Conservation (phyloP, 2,888 invertebrate species). For the Leucania comma region DNA sequence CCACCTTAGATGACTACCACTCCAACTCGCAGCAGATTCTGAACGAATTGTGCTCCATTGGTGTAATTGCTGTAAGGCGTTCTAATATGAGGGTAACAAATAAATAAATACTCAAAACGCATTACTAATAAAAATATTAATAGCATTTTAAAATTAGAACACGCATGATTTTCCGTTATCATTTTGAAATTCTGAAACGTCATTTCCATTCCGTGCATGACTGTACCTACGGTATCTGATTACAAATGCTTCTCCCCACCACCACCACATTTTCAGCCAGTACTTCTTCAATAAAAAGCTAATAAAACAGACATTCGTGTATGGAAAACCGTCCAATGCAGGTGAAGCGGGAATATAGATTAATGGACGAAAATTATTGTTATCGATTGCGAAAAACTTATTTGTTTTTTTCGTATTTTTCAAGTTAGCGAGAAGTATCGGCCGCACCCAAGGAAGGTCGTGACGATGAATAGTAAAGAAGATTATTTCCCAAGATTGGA, state of each 20-base stretch:
- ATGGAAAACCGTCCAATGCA: neutral
- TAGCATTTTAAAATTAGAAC: neutral
- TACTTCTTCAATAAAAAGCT: neutral
- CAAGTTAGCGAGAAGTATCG: slow-evolving; percentile 4
- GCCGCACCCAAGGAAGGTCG: neutral
- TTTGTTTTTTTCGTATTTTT: neutral
- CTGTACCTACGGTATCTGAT: slow-evolving; percentile 11
- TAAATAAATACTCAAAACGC: too few relatives aligned
- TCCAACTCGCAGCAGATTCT: too few relatives aligned
- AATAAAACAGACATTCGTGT: neutral
- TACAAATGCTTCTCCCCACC: slow-evolving; percentile 4
- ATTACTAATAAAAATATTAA: neutral
- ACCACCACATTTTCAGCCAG: slow-evolving; percentile 16
- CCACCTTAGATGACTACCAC: too few relatives aligned
- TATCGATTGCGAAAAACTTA: neutral
- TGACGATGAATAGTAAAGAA: slow-evolving; percentile 16
- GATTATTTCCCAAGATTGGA: neutral
- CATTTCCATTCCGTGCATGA: neutral
- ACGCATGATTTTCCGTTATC: neutral
- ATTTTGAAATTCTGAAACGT: neutral
- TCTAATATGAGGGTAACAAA: too few relatives aligned
- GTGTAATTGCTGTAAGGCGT: too few relatives aligned
- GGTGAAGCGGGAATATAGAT: too few relatives aligned
- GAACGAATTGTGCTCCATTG: too few relatives aligned
- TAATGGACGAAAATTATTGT: neutral